phyloP scores from a whole-genome alignment of 23 tunicate genomes.

The Halocynthia aurantium region DNA sequence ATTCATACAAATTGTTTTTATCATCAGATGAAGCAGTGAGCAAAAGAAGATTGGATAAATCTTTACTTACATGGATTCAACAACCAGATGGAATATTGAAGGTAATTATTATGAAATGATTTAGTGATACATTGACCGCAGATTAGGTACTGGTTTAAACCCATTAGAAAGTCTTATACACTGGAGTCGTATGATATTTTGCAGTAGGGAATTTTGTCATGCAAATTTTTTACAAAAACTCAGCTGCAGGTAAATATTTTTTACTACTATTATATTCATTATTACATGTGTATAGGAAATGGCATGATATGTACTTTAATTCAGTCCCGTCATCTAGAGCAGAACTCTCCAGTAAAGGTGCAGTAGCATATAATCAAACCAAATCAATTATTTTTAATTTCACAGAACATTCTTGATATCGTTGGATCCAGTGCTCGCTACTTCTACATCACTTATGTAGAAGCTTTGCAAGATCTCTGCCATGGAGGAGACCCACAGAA shows the following conservation, averaged over 20 bases:
- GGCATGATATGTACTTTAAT: no score
- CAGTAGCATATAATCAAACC: no score
- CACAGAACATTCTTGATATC: constrained; percentile 47
- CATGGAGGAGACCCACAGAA: constrained; percentile 31
- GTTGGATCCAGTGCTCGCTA: constrained; percentile 59
- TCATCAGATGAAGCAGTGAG: constrained; percentile 25
- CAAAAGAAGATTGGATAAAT: constrained; percentile 52
- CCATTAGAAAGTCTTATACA: no score
- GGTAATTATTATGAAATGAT: constrained; percentile 16
- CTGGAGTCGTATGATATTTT: no score
- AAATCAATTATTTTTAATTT: background rate
- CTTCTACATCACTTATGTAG: constrained; percentile 31
- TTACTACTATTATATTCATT: no score
- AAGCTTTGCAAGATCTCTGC: constrained; percentile 40
- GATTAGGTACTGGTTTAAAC: no score
- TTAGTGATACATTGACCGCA: background rate
- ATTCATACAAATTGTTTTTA: background rate
- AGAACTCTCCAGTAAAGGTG: no score
- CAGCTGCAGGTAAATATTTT: no score
- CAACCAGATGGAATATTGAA: constrained; percentile 75
- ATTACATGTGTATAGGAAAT: no score
- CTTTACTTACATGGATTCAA: constrained; percentile 64
- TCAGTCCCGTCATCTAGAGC: no score
- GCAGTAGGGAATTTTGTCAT: no score
- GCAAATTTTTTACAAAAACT: no score